Conservation (phyloP, 2,797 vertebrate genomes). For the Sebastes cheni region DNA sequence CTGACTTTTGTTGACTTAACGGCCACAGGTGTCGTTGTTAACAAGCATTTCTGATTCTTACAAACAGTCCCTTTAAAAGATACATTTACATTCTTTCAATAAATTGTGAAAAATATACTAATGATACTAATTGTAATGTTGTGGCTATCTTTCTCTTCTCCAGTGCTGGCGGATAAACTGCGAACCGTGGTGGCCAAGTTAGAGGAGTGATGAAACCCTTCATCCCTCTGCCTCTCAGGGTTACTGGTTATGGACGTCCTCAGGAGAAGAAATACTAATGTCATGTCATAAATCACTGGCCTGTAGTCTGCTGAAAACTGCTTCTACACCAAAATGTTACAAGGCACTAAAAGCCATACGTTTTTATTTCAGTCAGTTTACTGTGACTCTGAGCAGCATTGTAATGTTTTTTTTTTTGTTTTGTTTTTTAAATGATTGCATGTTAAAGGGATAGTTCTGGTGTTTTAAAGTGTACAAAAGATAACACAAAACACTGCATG, state of each 20-base stretch:
- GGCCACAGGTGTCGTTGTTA: too few relatives aligned
- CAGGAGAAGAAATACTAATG: neutral
- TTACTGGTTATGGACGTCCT: neutral
- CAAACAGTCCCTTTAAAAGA: neutral
- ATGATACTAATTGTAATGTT: neutral
- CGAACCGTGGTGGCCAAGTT: constrained; percentile 57
- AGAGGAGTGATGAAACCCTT: constrained; percentile 44
- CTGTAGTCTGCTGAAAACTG: neutral
- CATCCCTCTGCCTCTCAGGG: neutral
- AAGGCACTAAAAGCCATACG: neutral
- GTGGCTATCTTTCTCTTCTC: neutral
- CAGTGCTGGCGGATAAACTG: constrained; percentile 79
- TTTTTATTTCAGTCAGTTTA: too few relatives aligned
- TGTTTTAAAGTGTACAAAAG: too few relatives aligned
- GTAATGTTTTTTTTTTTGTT: too few relatives aligned
- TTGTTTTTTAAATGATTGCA: neutral
- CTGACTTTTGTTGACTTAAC: too few relatives aligned
- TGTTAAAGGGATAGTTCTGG: neutral
- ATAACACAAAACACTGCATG: too few relatives aligned
- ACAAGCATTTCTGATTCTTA: too few relatives aligned
- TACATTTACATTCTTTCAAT: neutral
- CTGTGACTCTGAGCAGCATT: too few relatives aligned
- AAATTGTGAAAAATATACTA: neutral
- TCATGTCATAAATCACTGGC: too few relatives aligned
- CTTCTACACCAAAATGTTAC: neutral